These are phyloP conservation scores for Xanthia icteritia DNA, from an alignment of 2,888 invertebrate species.

Conservation along the genomic window DNA sequence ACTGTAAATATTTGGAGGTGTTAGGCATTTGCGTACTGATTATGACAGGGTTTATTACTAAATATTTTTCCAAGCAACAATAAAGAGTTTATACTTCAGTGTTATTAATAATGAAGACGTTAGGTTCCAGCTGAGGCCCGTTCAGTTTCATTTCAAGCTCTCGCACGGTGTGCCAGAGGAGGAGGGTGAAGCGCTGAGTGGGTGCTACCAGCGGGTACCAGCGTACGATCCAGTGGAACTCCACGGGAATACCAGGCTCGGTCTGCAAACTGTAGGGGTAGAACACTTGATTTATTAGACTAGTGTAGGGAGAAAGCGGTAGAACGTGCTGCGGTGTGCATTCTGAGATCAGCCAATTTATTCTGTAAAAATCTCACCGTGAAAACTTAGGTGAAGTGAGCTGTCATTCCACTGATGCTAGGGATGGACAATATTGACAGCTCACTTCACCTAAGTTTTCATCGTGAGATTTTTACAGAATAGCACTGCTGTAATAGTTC, in stretches of 20 bases:
- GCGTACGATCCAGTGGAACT: constrained; percentile 74
- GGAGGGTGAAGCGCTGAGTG: constrained; percentile 75
- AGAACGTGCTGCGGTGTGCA: too few relatives aligned
- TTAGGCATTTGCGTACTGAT: background rate
- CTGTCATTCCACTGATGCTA: too few relatives aligned
- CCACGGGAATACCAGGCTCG: constrained; percentile 57
- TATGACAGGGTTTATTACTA: background rate
- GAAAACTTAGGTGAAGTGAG: too few relatives aligned
- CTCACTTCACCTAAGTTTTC: too few relatives aligned
- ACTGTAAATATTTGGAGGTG: background rate
- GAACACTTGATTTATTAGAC: background rate
- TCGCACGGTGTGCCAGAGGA: constrained; percentile 76
- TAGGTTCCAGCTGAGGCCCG: constrained; percentile 71
- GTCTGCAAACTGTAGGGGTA: constrained; percentile 68
- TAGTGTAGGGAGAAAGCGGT: too few relatives aligned
- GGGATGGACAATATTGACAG: too few relatives aligned
- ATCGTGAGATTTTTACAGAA: too few relatives aligned
- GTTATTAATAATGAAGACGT: constrained; percentile 77
- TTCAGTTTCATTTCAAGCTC: constrained; percentile 77
- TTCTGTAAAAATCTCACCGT: too few relatives aligned
- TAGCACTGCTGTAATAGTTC: too few relatives aligned
- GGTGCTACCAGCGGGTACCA: constrained; percentile 72
- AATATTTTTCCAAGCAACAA: background rate
- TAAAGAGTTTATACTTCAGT: constrained; percentile 68
- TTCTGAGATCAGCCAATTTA: too few relatives aligned